Conservation (phyloP, 1,140 invertebrate genomes). For the Gonatopus flavifemur region DNA sequence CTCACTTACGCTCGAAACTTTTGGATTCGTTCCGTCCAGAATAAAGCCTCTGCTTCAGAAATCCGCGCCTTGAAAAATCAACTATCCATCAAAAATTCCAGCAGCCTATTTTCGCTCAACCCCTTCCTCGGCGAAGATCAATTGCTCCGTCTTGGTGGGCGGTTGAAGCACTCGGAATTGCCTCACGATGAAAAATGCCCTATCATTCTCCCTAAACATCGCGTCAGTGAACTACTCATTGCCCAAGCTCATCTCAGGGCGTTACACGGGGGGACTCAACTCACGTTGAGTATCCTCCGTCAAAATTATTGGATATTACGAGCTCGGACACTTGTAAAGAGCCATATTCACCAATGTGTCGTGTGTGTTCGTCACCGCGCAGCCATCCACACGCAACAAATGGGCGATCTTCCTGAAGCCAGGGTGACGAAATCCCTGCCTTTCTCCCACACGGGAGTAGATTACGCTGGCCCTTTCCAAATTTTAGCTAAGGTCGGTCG, state of each 20-base stretch:
- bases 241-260: conserved; percentile 8
- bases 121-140: background rate
- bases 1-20: too few species aligned
- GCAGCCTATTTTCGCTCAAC: too few species aligned
- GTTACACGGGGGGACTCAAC: conserved; percentile 26
- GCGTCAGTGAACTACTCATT: conserved; percentile 5
- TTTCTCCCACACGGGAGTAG: conserved; percentile 27
- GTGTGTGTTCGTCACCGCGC: conserved; percentile 18
- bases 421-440: conserved; percentile 27
- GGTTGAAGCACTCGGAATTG: background rate
- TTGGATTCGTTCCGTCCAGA: too few species aligned
- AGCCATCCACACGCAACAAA: conserved; percentile 34
- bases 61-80: too few species aligned
- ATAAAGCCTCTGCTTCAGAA: too few species aligned
- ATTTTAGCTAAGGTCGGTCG: conserved; percentile 29
- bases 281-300: conserved; percentile 15
- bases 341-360: conserved; percentile 13
- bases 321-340: conserved; percentile 16
- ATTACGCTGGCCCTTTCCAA: background rate
- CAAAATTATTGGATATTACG: conserved; percentile 33
- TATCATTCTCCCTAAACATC: background rate
- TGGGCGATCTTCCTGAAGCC: conserved; percentile 39
- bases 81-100: too few species aligned
- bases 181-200: background rate
- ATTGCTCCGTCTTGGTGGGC: conserved; percentile 12